Evolutionary conservation across 2,113 vertebrate species (phyloP), one percentile per base, ranked within the genome.

Genomic region (Emydocephalus ijimae): DNA sequence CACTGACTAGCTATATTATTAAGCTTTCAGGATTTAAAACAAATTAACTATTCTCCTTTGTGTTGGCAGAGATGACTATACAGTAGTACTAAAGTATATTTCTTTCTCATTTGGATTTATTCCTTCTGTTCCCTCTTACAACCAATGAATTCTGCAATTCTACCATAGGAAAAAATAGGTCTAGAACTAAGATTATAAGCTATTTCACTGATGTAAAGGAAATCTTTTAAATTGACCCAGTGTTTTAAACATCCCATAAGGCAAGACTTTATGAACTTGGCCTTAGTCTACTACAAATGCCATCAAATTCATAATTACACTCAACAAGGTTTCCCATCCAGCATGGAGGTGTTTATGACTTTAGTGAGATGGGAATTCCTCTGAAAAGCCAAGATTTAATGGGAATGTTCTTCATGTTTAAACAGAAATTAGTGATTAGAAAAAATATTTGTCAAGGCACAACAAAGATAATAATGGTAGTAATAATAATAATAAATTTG

Each of bases 281-380:
- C 24, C 43, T 89, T 90, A 74, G 85, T 23, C 24, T n/a, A 85
- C 12, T 56, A 94, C 74, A 74, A 50, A 95, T 93, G 23, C 61
- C 87, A 93, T 34, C 26, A 20, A 11, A 88, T 93, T 93, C 7
- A 39, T 74, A 81, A 86, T 90, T 59, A 87, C 95, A 93, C 43
- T 23, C 54, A 61, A 29, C 24, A 94, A 86, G 91, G 91, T 88
- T 34, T 39, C 92, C 0, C 91, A 90, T 15, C 39, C n/a, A 0
- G 1, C 54, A 94, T 52, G 92, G 95, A 95, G 89, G 91, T 94
- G 93, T 96, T 96, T 96, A 96, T 91, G 91, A 95, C 94, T 89
- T 95, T 0, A 0, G 92, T 91, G 93, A 94, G 92, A 93, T 93
- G 95, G 95, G 94, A 96, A 96, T 97, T 95, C n/a, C 54, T 95